Percentiles rank a stretch among this genome's conserved stretches.
These are phyloP conservation scores for Probosciger aterrimus DNA, from an alignment of 2,113 vertebrate genomes.

Conservation along the genomic window DNA sequence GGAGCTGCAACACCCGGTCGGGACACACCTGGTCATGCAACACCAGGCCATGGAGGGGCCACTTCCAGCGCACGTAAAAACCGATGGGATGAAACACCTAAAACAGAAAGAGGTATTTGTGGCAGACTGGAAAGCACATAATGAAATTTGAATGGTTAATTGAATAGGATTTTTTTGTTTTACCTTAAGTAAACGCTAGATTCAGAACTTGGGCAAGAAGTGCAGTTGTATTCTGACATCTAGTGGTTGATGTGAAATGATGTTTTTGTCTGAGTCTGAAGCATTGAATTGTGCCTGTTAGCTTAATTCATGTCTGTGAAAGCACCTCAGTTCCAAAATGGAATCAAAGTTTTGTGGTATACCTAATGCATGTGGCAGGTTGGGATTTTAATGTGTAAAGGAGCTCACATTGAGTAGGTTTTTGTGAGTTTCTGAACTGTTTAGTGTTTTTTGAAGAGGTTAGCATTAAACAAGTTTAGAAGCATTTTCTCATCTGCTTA, in stretches of 20 bases:
- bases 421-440: background rate
- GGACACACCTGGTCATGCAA: conserved; percentile 94
- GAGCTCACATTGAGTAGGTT: rapidly evolving
- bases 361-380: background rate
- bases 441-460: rapidly evolving
- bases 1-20: conserved; percentile 94
- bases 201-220: background rate
- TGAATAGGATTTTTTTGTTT: background rate
- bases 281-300: background rate
- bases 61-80: conserved; percentile 96
- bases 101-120: conserved; percentile 88
- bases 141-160: background rate
- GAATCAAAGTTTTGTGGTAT: background rate
- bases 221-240: background rate
- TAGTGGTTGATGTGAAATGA: background rate
- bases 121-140: background rate
- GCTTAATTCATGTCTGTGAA: background rate
- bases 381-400: background rate
- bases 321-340: rapidly evolving
- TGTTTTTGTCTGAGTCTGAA: background rate
- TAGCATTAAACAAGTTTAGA: background rate
- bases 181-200: background rate
- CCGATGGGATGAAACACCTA: conserved; percentile 97
- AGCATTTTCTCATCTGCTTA: background rate
- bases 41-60: conserved; percentile 92